Base-by-base conservation (phyloP, 2,888 invertebrate species). In the Salpingus planirostris region DNA sequence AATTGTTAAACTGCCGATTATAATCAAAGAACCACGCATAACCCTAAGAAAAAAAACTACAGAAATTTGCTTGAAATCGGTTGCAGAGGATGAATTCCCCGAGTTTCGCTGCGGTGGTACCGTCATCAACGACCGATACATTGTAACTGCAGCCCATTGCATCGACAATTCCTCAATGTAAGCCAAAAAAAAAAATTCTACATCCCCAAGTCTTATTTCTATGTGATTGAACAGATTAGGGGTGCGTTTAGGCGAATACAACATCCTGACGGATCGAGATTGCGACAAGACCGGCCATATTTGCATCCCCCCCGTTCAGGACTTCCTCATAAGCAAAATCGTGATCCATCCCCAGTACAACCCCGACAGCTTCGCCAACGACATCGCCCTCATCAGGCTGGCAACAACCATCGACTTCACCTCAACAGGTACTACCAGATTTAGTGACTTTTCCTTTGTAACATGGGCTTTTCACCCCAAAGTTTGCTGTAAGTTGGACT, bases 221-320 rank as follows among this genome's bases (percentile, higher is more conserved):
- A n/a, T n/a, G n/a, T n/a, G n/a, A n/a, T n/a, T n/a, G n/a, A n/a
- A n/a, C 44, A 77, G 77, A 36, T 55, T 68, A 30, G 71, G 73
- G 15, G 71, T 78, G 7, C 68, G 80, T 15, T 61, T 81, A 15
- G 81, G 81, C 2, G 81, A 80, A 40, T 72, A 78, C 44, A 67
- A 72, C 45, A 50, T 67, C 25, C 8, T 18, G 5, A 8, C 5
- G 18, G 18, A 18, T 5, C 5, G 8, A 8, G 18, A 18, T 8
- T 18, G 18, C 18, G 18, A 18, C 8, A 18, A 18, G 18, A 6
- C 18, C 5, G 18, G 18, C 5, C 5, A 8, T 5, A 18, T 6
- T 18, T 18, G 18, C 18, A 8, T 6, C 5, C 18, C 5, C 5
- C 18, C 18, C 5, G 18, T 6, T 5, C 18, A 18, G 18, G 18